Evolutionary conservation across 2,797 vertebrate genomes (phyloP).

Genomic region (Malurus splendens): DNA sequence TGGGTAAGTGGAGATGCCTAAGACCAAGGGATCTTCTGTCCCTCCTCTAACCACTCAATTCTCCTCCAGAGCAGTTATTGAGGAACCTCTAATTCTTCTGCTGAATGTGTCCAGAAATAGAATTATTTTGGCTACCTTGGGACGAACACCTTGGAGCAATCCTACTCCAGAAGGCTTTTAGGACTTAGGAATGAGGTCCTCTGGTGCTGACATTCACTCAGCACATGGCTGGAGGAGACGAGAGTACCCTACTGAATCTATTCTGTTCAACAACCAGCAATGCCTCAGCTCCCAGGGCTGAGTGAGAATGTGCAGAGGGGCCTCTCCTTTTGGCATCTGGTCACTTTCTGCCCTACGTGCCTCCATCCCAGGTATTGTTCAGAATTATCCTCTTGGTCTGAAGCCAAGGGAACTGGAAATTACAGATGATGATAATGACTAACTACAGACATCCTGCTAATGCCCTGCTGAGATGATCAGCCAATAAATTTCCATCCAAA

Average conservation of each 20-base stretch:
- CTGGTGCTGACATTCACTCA: background rate
- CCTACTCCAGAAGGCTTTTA: background rate
- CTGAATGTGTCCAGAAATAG: background rate
- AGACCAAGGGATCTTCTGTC: background rate
- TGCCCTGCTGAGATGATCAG: background rate
- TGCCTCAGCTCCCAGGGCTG: background rate
- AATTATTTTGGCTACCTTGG: background rate
- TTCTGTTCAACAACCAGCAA: background rate
- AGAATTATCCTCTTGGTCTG: background rate
- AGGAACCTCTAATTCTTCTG: background rate
- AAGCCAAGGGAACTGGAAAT: background rate
- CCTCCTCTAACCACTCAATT: background rate
- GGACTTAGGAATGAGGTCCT: background rate
- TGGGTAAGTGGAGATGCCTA: background rate
- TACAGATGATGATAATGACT: background rate
- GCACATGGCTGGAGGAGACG: rapidly evolving
- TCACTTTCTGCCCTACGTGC: background rate
- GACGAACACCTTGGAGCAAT: background rate
- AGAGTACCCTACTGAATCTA: background rate
- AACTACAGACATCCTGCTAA: background rate
- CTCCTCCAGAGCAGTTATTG: background rate
- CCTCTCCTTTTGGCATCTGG: background rate
- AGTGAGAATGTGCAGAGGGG: background rate
- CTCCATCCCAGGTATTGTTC: background rate
- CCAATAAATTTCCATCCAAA: background rate